Evolutionary conservation across 2,113 vertebrate genomes (phyloP).

Genomic region (Anas platyrhynchos): DNA sequence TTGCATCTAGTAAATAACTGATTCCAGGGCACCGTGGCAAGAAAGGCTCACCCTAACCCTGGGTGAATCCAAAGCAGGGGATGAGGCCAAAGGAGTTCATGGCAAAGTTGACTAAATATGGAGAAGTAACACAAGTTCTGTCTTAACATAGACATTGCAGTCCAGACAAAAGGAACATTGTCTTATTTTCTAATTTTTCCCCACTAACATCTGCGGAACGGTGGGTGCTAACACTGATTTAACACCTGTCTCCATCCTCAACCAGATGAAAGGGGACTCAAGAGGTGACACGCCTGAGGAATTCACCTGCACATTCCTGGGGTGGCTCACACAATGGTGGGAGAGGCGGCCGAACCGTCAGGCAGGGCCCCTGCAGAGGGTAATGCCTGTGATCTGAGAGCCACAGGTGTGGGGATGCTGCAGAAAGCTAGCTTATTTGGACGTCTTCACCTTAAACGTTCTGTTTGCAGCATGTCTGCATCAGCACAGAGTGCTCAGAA

Average conservation of each 20-base stretch:
- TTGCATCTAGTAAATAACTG: not conserved
- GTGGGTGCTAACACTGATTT: not conserved
- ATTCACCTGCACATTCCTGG: constrained; percentile 15
- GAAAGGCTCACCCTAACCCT: not conserved
- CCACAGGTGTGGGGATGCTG: not conserved
- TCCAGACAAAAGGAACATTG: not conserved
- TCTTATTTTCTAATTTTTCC: not conserved
- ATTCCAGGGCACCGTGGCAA: not conserved
- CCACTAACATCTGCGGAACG: accelerated
- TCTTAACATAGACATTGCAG: not conserved
- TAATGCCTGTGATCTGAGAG: not conserved
- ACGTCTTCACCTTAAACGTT: not conserved
- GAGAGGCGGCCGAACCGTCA: accelerated
- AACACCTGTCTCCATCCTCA: constrained; percentile 4
- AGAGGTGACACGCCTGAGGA: constrained; percentile 38
- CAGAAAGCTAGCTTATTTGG: not conserved
- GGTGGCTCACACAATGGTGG: not conserved
- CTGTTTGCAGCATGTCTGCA: not conserved
- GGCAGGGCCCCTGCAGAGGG: not conserved
- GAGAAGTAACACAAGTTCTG: not conserved
- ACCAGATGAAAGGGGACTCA: constrained; percentile 21
- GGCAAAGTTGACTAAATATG: not conserved
- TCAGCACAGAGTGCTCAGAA: accelerated
- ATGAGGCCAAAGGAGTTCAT: not conserved
- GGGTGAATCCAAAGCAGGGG: not conserved